Base-by-base conservation (phyloP, 2,888 invertebrate species). In the Bombylius discolor region DNA sequence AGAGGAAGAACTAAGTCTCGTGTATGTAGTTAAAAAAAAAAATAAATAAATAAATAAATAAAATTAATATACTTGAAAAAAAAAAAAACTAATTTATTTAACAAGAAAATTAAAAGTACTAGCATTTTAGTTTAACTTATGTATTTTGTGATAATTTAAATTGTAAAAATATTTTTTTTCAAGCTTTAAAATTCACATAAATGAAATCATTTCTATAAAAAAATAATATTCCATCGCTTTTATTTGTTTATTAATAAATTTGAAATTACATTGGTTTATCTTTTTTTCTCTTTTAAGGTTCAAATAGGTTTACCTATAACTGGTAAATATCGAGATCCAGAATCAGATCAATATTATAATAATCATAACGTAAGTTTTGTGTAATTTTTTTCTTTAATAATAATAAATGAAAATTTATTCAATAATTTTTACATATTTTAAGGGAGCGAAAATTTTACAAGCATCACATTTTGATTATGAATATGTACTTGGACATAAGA, bases 401-500 rank as follows among this genome's bases (percentile, higher is more conserved):
- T 3, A 9, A 14, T 14, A 11, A 45, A 11, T 45, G n/a, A 45
- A 5, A 14, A 14, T 45, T 2, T 6, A 4, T 12, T 36, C 34
- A 36, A 45, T 45, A 45, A 11, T 14, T 45, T 45, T 50, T 23
- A 2, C 23, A 23, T 23, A 23, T 23, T 56, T 44, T 6, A 70
- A 93, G 93, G 93, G 93, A 31, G 94, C 94, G 0, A 91, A 91
- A 76, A 94, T 94, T 59, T 75, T 86, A 45, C 79, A 88, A 63
- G 87, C 91, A 5, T 93, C 93, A 4, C 93, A 94, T 74, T 94
- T 94, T 72, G 93, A 94, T 74, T 85, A 87, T 75, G 92, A 93
- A 80, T 94, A 92, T 77, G 88, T 90, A 55, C 76, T 96, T 67
- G 95, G 95, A 0, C 93, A 95, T 71, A 95, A 95, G 76, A 92